These are phyloP conservation scores for Thaleichthys pacificus DNA, from an alignment of 2,797 vertebrate genomes.

Conservation along the genomic window DNA sequence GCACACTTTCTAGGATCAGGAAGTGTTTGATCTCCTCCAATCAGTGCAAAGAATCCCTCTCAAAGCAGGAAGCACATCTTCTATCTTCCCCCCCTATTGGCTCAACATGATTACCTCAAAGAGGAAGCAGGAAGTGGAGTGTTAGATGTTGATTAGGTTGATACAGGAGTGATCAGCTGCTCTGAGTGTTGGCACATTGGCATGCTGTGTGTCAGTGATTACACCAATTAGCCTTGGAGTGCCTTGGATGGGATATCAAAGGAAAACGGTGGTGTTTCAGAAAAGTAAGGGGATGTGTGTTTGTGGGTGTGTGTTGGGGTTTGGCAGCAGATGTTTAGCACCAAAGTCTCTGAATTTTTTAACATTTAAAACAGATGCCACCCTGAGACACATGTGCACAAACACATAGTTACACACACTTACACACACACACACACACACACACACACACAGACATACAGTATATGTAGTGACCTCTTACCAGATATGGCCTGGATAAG, in stretches of 20 bases:
- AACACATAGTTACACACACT: background rate
- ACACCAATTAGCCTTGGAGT: background rate
- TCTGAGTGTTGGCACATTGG: background rate
- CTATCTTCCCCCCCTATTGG: conserved; percentile 14
- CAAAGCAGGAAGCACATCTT: conserved; percentile 1
- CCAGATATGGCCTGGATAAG: conserved; percentile 21
- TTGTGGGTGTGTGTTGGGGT: background rate
- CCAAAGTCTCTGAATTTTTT: conserved; percentile 32
- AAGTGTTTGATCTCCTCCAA: conserved; percentile 19
- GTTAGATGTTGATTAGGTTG: conserved; percentile 29
- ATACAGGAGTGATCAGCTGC: conserved; percentile 19
- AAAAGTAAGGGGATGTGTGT: background rate
- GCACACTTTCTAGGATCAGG: conserved; percentile 4
- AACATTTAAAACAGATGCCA: conserved; percentile 24
- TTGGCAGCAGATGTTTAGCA: conserved; percentile 35
- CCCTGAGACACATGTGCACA: background rate
- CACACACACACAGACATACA: background rate
- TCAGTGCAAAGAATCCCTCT: background rate
- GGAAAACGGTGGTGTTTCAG: background rate
- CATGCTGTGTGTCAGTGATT: background rate
- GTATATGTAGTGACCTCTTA: background rate
- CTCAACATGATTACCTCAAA: conserved; percentile 20
- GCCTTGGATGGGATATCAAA: background rate
- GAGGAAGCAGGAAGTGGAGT: conserved; percentile 13
- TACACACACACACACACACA: background rate